Percentiles rank a stretch among this genome's conserved stretches.
phyloP scores from a whole-genome alignment of 2,888 invertebrate genomes.

The Hydroisotoma schaefferi region DNA sequence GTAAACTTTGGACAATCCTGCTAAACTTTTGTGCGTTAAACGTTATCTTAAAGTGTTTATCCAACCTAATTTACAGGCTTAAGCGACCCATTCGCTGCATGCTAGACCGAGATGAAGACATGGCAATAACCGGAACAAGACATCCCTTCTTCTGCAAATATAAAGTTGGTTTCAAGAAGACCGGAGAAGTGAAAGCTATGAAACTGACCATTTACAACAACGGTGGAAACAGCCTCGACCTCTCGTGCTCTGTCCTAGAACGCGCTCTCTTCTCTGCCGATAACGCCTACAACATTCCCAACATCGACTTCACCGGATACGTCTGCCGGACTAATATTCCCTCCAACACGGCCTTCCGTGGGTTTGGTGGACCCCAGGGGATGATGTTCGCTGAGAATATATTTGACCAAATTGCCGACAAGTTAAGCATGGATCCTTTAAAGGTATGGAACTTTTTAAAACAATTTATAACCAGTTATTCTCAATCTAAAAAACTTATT shows the following conservation, averaged over 20 bases:
- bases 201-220: slow-evolving; percentile 74
- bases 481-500: not conserved
- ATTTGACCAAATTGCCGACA: slow-evolving; percentile 70
- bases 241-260: slow-evolving; percentile 57
- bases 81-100: slow-evolving; percentile 77
- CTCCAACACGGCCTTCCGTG: slow-evolving; percentile 89
- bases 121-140: slow-evolving; percentile 80
- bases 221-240: slow-evolving; percentile 76
- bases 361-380: slow-evolving; percentile 87
- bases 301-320: slow-evolving; percentile 66
- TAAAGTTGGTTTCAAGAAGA: slow-evolving; percentile 72
- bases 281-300: slow-evolving; percentile 76
- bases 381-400: slow-evolving; percentile 81
- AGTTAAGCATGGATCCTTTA: slow-evolving; percentile 62
- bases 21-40: too few relatives aligned
- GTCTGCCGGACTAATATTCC: slow-evolving; percentile 84
- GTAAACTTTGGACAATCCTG: too few relatives aligned
- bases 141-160: slow-evolving; percentile 86
- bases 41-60: not conserved
- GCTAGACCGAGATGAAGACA: slow-evolving; percentile 92
- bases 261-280: slow-evolving; percentile 64
- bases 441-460: slow-evolving; percentile 57
- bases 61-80: slow-evolving; percentile 56
- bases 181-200: slow-evolving; percentile 71
- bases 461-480: not conserved